Evolutionary conservation across 2,888 invertebrate genomes (phyloP).

Genomic region (Spisula subtruncata): DNA sequence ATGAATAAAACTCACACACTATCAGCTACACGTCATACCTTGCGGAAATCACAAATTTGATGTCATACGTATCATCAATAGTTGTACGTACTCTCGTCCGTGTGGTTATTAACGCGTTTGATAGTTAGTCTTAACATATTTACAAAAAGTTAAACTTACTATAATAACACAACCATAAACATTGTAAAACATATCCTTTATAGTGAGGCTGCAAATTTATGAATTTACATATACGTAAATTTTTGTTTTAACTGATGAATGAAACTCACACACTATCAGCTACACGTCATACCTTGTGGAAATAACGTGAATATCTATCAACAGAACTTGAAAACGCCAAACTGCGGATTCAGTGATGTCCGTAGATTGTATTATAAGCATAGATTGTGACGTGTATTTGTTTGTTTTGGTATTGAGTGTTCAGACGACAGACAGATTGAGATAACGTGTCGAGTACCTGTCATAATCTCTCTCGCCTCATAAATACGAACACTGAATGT

Average conservation of each 20-base stretch:
- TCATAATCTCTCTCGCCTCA: not conserved
- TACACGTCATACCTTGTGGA: not conserved
- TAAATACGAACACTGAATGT: not conserved
- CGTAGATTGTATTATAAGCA: not conserved
- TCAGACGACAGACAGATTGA: not conserved
- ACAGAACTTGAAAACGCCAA: not conserved
- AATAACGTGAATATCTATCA: not conserved
- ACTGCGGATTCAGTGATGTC: not conserved
- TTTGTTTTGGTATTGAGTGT: not conserved
- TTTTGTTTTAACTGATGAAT: too few species aligned
- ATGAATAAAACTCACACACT: not conserved
- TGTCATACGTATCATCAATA: too few species aligned
- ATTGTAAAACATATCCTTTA: too few species aligned
- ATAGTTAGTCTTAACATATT: too few species aligned
- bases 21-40: not conserved
- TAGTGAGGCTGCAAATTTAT: too few species aligned
- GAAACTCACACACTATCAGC: not conserved
- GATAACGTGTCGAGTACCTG: not conserved
- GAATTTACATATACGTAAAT: too few species aligned
- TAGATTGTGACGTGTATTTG: not conserved
- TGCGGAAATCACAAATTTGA: too few species aligned
- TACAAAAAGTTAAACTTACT: too few species aligned
- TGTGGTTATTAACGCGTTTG: too few species aligned
- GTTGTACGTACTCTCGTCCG: too few species aligned
- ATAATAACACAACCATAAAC: too few species aligned